Evolutionary conservation across 2,797 vertebrate genomes (phyloP).

Genomic region (Cyclopterus lumpus): DNA sequence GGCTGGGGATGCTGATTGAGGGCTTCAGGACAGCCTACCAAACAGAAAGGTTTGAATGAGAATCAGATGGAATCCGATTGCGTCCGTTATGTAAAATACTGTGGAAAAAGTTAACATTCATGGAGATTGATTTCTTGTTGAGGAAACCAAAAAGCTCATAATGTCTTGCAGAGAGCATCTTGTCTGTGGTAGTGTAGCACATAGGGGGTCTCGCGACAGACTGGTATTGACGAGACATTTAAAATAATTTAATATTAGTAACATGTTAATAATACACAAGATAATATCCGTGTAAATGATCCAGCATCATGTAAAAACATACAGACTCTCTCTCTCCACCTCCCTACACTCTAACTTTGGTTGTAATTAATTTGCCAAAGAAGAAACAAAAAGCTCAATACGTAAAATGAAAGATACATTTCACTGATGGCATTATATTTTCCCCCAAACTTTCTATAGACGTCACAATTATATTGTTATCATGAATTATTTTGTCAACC

Average conservation of each 20-base stretch:
- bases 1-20: conserved; percentile 88
- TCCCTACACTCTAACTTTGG: neutral
- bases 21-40: conserved; percentile 89
- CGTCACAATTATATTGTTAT: neutral
- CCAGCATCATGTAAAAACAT: neutral
- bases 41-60: neutral
- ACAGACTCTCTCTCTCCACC: neutral
- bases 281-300: neutral
- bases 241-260: neutral
- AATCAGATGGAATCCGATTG: neutral
- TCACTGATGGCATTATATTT: too few species aligned
- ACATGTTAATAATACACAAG: neutral
- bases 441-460: too few species aligned
- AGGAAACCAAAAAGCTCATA: neutral
- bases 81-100: neutral
- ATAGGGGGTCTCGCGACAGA: neutral
- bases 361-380: too few species aligned
- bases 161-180: neutral
- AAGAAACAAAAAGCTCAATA: too few species aligned
- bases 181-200: neutral
- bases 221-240: neutral
- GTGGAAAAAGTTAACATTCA: neutral
- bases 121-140: neutral
- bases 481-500: neutral
- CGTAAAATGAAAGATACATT: too few species aligned